Percentiles rank a stretch among this genome's conserved stretches.
phyloP scores from a whole-genome alignment of 2,113 vertebrate species.

The Polyodon spathula region DNA sequence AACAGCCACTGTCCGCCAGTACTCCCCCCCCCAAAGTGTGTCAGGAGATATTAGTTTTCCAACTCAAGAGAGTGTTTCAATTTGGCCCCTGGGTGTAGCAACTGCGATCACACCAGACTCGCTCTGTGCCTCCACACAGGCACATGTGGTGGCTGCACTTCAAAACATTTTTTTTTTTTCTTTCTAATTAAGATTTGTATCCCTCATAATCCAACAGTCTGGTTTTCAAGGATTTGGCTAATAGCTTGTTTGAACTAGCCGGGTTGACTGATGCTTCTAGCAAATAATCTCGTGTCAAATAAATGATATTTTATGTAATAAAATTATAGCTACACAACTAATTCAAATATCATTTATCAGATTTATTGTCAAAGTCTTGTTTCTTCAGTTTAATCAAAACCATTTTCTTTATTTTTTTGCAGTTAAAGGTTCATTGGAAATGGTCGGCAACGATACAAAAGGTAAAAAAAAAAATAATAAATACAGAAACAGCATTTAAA shows the following conservation, averaged over 20 bases:
- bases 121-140: background rate
- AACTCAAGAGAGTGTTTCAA: background rate
- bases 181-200: constrained; percentile 44
- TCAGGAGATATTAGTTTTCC: background rate
- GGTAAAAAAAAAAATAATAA: no score
- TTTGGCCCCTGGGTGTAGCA: background rate
- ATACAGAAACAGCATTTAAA: background rate
- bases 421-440: background rate
- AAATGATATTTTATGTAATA: constrained; percentile 83
- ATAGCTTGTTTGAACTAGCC: constrained; percentile 73
- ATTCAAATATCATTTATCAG: constrained; percentile 80
- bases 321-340: constrained; percentile 78
- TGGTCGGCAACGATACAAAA: background rate
- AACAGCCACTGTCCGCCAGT: background rate
- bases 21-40: background rate
- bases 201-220: constrained; percentile 54
- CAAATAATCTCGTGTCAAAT: constrained; percentile 81
- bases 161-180: constrained; percentile 8
- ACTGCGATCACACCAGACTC: constrained; percentile 8
- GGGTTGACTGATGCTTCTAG: constrained; percentile 72
- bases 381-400: constrained; percentile 79
- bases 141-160: background rate
- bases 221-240: constrained; percentile 51
- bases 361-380: constrained; percentile 81
- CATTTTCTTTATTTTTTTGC: constrained; percentile 40